phyloP scores from a whole-genome alignment of 2,888 invertebrate genomes.

The Atrina japonica region DNA sequence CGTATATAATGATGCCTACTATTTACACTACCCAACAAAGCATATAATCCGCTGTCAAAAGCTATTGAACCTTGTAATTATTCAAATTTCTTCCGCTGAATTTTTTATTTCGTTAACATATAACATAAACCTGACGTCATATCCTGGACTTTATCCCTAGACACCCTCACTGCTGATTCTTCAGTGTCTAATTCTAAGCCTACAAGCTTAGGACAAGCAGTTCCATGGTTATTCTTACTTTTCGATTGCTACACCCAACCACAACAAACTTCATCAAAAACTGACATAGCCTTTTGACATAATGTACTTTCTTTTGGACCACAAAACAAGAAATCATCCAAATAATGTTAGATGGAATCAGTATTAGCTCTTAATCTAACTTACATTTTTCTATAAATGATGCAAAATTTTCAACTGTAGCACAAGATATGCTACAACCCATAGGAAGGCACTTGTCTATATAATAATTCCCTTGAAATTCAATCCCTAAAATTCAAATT shows the following conservation, averaged over 20 bases:
- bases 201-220: constrained; percentile 12
- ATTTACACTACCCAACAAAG: neutral
- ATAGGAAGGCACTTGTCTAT: constrained; percentile 25
- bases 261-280: neutral
- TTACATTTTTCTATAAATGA: neutral
- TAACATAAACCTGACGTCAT: neutral
- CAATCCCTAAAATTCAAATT: neutral
- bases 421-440: constrained; percentile 23
- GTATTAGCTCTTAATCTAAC: neutral
- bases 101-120: neutral
- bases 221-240: constrained; percentile 22
- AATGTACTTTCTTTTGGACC: neutral
- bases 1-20: too few species aligned
- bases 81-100: constrained; percentile 1
- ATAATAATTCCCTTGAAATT: constrained; percentile 8
- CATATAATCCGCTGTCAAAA: constrained; percentile 19
- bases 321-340: constrained; percentile 36
- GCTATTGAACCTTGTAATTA: constrained; percentile 6
- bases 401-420: constrained; percentile 15
- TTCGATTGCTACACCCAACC: constrained; percentile 27
- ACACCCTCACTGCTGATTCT: constrained; percentile 21
- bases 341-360: constrained; percentile 22
- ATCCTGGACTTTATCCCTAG: constrained; percentile 7
- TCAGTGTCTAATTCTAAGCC: constrained; percentile 27
- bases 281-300: neutral